Evolutionary conservation across 2,888 invertebrate species (phyloP), one percentile per base, ranked within the genome.

Genomic region (Himalopsyche tibetana): DNA sequence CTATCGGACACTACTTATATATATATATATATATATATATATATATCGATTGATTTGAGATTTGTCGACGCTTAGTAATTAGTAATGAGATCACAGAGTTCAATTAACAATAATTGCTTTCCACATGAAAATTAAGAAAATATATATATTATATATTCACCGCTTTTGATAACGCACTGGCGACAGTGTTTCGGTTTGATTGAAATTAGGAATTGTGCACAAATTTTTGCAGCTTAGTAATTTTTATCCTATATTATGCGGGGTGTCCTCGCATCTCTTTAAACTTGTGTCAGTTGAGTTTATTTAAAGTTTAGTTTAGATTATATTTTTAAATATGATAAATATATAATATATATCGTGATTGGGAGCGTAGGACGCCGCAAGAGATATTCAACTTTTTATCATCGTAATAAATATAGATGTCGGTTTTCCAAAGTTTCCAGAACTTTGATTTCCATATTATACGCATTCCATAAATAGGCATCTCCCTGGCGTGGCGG

Each of bases 211-310:
- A 84, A 84, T 79, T 84, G 80, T 84, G 84, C 84, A 84, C 84
- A 84, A 84, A 84, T 84, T 84, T 63, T 84, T 84, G 80, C 80
- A 84, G 79, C 80, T 84, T 84, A 84, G 79, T 74, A 74, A 74
- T 42, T 42, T 28, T 45, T 74, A 74, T 83, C 55, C 63, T 19
- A 19, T 63, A n/a, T 19, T 19, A 19, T 63, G 63, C 63, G 63
- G 28, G 56, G 28, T 63, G 15, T 63, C 15, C 63, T 63, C 63
- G 63, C 63, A 63, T 83, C 51, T 51, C 28, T 83, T 74, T 84
- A 84, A 80, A 84, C 40, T 84, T 80, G 55, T 80, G 84, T 84
- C 55, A 38, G 51, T 84, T 84, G 38, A 80, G 55, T 84, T 84
- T 84, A 55, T 80, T 80, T 84, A n/a, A 55, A 84, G 80, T 55